phyloP scores from a whole-genome alignment of 2,113 vertebrate genomes.

The Suricata suricatta region DNA sequence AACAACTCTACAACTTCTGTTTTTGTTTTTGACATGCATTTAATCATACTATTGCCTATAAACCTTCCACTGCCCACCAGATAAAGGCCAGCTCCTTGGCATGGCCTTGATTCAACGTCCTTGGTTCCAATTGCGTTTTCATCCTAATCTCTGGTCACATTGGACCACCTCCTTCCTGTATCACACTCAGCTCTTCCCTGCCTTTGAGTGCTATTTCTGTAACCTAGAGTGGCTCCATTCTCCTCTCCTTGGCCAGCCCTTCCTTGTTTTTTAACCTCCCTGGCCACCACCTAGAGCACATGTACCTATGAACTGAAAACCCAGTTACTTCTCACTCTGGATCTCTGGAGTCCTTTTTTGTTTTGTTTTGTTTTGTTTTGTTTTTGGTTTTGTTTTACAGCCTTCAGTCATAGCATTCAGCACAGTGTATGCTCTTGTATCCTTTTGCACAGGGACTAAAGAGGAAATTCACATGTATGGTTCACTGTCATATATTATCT shows the following conservation, averaged over 20 bases:
- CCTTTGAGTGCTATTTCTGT: neutral
- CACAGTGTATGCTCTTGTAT: neutral
- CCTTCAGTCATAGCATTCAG: neutral
- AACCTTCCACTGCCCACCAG: neutral
- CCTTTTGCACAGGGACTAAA: neutral
- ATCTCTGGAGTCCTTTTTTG: neutral
- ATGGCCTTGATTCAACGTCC: constrained; percentile 52
- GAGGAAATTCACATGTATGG: neutral
- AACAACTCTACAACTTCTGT: neutral
- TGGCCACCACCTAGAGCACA: neutral
- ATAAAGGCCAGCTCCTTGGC: constrained; percentile 47
- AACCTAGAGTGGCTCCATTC: neutral
- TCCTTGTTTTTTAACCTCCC: neutral
- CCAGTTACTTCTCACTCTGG: neutral
- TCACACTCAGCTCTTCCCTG: neutral
- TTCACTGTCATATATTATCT: neutral
- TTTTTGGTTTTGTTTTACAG: neutral
- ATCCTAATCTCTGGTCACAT: constrained; percentile 40
- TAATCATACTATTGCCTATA: constrained; percentile 14
- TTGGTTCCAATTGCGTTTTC: constrained; percentile 23
- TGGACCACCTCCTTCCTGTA: constrained; percentile 20
- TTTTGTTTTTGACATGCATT: neutral
- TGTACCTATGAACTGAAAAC: neutral
- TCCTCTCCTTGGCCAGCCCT: neutral
- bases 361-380: too few species aligned